These are phyloP conservation scores for Hyla sarda DNA, from an alignment of 2,113 vertebrate species.

Conservation along the genomic window DNA sequence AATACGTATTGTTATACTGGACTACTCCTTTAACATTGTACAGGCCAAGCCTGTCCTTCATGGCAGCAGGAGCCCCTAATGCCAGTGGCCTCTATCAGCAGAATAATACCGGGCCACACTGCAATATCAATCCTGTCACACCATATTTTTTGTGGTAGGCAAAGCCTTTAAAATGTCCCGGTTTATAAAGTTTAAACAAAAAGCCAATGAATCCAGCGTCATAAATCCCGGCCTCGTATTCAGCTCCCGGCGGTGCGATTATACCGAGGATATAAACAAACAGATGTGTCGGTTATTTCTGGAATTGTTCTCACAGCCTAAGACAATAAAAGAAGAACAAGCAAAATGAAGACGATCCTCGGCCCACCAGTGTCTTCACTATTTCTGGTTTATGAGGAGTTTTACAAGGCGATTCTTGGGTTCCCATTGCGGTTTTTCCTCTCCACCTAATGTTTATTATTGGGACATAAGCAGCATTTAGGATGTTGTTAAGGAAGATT, in stretches of 20 bases:
- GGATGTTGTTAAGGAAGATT: not conserved
- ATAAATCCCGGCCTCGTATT: not conserved
- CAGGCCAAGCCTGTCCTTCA: no score
- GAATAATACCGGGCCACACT: no score
- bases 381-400: not conserved
- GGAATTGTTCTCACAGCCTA: not conserved
- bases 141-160: not conserved
- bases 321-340: not conserved
- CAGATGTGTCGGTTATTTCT: not conserved
- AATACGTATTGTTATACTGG: no score
- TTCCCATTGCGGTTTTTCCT: not conserved
- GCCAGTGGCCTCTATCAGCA: no score
- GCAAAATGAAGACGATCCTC: not conserved
- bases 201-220: not conserved
- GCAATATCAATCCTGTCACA: no score
- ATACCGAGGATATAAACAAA: not conserved
- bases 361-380: not conserved
- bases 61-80: no score
- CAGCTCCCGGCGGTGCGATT: not conserved
- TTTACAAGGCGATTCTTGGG: not conserved
- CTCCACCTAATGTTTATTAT: no score
- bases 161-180: not conserved
- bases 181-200: not conserved
- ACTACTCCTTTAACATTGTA: no score
- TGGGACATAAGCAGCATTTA: no score